A percentile compares a stretch with the other conserved stretches of the same genome.
These are phyloP conservation scores for Sternotherus odoratus DNA, from an alignment of 2,797 vertebrate genomes.

Conservation along the genomic window DNA sequence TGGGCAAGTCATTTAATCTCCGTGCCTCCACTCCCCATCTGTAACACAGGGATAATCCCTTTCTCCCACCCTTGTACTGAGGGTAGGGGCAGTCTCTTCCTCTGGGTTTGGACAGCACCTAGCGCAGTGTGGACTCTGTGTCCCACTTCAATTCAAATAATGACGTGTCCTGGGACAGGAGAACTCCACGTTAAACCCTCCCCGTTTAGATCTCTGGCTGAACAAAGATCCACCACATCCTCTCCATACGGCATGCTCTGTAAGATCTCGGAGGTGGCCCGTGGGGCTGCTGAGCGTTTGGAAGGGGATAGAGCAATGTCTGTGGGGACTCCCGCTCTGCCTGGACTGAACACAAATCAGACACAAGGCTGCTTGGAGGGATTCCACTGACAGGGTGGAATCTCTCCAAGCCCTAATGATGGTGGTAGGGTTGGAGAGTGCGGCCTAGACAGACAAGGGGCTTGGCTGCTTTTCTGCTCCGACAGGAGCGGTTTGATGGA, in stretches of 20 bases:
- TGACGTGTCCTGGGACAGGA: background rate
- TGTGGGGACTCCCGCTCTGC: background rate
- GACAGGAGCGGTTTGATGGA: background rate
- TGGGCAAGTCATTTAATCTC: background rate
- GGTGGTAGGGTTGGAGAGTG: background rate
- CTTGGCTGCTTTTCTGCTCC: background rate
- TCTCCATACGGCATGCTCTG: background rate
- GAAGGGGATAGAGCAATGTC: background rate
- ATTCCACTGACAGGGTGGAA: background rate
- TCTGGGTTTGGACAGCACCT: background rate
- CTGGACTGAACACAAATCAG: background rate
- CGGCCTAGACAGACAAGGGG: background rate
- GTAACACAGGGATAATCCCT: background rate
- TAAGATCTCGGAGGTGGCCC: background rate
- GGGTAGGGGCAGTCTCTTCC: background rate
- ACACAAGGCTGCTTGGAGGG: background rate
- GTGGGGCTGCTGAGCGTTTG: background rate
- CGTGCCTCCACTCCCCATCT: fast-evolving
- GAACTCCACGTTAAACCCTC: background rate
- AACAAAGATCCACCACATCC: background rate
- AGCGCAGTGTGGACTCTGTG: background rate
- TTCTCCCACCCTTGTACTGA: background rate
- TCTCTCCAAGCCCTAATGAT: background rate
- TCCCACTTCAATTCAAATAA: background rate
- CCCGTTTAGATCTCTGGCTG: background rate